These are phyloP conservation scores for Sylvicola fuscatus DNA, from an alignment of 2,888 invertebrate genomes.

Conservation along the genomic window DNA sequence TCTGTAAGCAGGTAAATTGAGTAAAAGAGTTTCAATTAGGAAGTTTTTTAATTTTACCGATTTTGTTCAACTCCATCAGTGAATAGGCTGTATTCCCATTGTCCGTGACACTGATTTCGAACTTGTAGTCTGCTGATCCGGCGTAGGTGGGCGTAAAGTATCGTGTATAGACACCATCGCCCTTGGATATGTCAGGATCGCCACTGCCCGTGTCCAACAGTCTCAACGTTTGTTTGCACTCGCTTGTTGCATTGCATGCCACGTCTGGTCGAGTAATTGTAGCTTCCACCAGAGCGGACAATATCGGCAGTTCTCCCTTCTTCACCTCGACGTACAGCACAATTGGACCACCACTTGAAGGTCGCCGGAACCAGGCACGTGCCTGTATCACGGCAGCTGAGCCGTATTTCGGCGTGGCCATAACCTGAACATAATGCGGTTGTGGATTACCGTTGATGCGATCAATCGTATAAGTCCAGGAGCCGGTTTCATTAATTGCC, in stretches of 20 bases:
- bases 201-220: conserved; percentile 37
- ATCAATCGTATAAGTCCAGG: conserved; percentile 37
- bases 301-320: conserved; percentile 31
- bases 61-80: conserved; percentile 15
- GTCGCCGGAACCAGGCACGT: conserved; percentile 23
- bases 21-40: neutral
- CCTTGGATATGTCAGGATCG: conserved; percentile 39
- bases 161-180: conserved; percentile 42
- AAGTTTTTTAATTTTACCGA: conserved; percentile 6
- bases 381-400: conserved; percentile 26
- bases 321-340: conserved; percentile 32
- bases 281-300: conserved; percentile 34
- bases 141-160: conserved; percentile 29
- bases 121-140: conserved; percentile 20
- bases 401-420: conserved; percentile 25
- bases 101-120: conserved; percentile 29
- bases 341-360: conserved; percentile 23
- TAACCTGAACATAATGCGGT: conserved; percentile 37
- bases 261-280: conserved; percentile 22
- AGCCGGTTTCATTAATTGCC: conserved; percentile 32
- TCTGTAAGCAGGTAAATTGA: conserved; percentile 1
- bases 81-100: conserved; percentile 33
- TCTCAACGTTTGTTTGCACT: conserved; percentile 23
- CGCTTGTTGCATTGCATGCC: conserved; percentile 15
- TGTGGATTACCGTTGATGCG: conserved; percentile 34